These are phyloP conservation scores for mouse (Mus musculus) DNA, from an alignment of 2,113 vertebrate species.

Conservation along the genomic window DNA sequence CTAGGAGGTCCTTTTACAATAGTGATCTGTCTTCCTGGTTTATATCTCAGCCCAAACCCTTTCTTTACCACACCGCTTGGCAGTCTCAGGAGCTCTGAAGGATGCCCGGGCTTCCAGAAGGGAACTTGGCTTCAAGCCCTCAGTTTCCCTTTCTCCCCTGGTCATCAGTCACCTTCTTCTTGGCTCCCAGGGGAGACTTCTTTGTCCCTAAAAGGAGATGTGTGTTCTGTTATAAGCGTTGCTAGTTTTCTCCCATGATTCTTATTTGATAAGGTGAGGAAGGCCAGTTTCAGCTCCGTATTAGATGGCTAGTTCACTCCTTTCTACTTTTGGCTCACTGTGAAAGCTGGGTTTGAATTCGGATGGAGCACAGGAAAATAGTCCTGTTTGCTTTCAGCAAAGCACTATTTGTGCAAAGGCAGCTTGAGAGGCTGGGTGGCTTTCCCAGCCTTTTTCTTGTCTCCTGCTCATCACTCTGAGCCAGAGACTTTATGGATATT, in stretches of 20 bases:
- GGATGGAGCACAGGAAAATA: not conserved
- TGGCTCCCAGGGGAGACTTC: not conserved
- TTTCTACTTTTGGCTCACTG: not conserved
- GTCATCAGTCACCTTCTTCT: not conserved
- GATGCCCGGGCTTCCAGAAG: not conserved
- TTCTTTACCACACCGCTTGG: slow-evolving; percentile 42
- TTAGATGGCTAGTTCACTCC: not conserved
- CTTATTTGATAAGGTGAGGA: not conserved
- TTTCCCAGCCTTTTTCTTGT: not conserved
- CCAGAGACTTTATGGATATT: not conserved
- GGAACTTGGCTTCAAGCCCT: not conserved
- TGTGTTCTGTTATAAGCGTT: not conserved
- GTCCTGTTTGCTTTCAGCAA: not conserved
- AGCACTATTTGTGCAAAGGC: not conserved
- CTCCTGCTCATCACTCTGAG: not conserved
- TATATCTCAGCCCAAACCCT: not conserved
- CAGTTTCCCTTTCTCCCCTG: not conserved
- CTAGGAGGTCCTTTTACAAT: slow-evolving; percentile 33
- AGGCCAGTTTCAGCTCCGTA: not conserved
- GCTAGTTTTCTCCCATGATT: not conserved
- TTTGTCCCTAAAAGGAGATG: not conserved
- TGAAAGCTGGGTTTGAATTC: not conserved
- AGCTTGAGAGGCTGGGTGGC: not conserved
- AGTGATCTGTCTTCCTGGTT: slow-evolving; percentile 62
- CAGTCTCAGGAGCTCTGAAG: not conserved